These are phyloP conservation scores for Borostomias antarcticus DNA, from an alignment of 2,797 vertebrate genomes.

Conservation along the genomic window DNA sequence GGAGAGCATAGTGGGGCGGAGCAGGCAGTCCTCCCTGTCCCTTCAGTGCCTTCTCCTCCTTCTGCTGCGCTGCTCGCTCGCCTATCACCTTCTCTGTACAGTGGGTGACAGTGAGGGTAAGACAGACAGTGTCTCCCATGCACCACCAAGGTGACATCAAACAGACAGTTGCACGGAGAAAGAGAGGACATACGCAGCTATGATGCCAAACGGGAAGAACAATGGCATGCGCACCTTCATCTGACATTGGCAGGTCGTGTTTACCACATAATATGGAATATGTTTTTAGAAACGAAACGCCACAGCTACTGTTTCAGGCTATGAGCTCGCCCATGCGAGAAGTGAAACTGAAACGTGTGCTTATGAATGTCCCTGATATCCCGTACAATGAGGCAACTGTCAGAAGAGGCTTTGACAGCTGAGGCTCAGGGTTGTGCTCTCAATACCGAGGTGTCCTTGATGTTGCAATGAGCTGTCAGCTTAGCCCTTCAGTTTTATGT, in stretches of 20 bases:
- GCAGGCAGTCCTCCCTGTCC: neutral
- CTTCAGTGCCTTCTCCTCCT: neutral
- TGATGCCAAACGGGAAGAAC: conserved; percentile 19
- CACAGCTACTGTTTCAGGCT: neutral
- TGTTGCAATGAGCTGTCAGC: neutral
- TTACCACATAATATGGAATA: neutral
- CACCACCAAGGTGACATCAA: conserved; percentile 35
- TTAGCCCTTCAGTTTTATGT: neutral
- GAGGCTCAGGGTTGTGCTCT: conserved; percentile 1
- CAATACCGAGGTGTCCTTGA: neutral
- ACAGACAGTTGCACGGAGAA: conserved; percentile 12
- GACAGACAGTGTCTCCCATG: conserved; percentile 6
- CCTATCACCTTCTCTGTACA: conserved; percentile 1
- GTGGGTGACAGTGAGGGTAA: conserved; percentile 23
- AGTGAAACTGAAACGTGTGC: neutral
- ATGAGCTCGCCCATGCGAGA: neutral
- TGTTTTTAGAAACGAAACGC: conserved; percentile 1
- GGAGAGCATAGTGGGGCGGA: neutral
- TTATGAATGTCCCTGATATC: conserved; percentile 8
- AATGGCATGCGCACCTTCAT: neutral
- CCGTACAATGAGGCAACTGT: conserved; percentile 6
- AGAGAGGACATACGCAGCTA: conserved; percentile 9
- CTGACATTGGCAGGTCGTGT: neutral
- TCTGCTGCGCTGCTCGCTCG: conserved; percentile 4
- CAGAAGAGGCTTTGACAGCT: conserved; percentile 2